phyloP scores from a whole-genome alignment of 2,888 invertebrate species.

The Periphyllus acericola region DNA sequence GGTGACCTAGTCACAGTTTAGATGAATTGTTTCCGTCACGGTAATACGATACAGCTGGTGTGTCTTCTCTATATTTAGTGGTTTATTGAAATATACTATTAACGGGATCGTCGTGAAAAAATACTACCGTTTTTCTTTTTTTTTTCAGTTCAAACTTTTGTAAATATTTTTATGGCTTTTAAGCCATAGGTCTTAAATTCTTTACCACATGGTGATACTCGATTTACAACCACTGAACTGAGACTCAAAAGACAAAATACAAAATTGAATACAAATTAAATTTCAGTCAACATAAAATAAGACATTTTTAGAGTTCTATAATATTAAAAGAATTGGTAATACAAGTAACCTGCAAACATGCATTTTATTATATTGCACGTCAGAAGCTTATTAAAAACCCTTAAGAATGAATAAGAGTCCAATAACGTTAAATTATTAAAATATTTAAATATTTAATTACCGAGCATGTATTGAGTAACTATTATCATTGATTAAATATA shows the following conservation, averaged over 20 bases:
- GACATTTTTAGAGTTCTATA: not conserved
- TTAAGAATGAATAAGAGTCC: no score
- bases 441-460: no score
- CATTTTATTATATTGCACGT: no score
- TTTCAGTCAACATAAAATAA: not conserved
- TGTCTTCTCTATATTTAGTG: conserved; percentile 36
- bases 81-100: conserved; percentile 50
- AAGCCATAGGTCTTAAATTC: not conserved
- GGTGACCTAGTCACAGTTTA: conserved; percentile 56
- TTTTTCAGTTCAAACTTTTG: not conserved
- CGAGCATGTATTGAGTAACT: no score
- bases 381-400: no score
- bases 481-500: no score
- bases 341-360: not conserved
- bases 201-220: not conserved
- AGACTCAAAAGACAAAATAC: not conserved
- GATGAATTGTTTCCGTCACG: conserved; percentile 54
- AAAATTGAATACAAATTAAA: not conserved
- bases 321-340: not conserved
- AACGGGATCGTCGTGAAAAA: conserved; percentile 29
- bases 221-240: not conserved
- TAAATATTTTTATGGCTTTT: not conserved
- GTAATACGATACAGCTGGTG: conserved; percentile 32
- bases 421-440: no score
- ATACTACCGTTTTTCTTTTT: not conserved